These are phyloP conservation scores for Osmoderma eremita DNA, from an alignment of 2,888 invertebrate species.

Conservation along the genomic window DNA sequence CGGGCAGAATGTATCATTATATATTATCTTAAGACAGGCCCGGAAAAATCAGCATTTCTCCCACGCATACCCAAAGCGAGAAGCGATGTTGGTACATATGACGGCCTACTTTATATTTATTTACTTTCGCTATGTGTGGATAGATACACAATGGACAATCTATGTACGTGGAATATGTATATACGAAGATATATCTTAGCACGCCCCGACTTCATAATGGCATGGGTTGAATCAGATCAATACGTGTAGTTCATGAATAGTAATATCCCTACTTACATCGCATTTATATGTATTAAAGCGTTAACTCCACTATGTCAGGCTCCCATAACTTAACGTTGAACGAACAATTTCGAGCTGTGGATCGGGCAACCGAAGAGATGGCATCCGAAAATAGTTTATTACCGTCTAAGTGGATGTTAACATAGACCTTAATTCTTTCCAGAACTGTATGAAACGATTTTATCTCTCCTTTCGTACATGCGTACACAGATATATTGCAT, in stretches of 20 bases:
- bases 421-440: constrained; percentile 21
- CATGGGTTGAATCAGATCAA: constrained; percentile 40
- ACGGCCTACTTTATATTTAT: constrained; percentile 32
- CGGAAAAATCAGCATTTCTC: constrained; percentile 18
- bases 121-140: constrained; percentile 30
- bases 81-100: constrained; percentile 5
- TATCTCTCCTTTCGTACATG: constrained; percentile 14
- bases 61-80: constrained; percentile 8
- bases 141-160: constrained; percentile 39
- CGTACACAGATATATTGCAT: constrained; percentile 18
- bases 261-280: constrained; percentile 43
- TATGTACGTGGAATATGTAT: neutral
- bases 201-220: constrained; percentile 34
- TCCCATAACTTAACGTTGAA: constrained; percentile 16
- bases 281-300: constrained; percentile 39
- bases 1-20: neutral
- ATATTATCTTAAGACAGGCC: neutral
- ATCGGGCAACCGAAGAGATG: neutral
- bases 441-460: constrained; percentile 16
- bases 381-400: constrained; percentile 32
- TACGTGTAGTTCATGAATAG: constrained; percentile 42
- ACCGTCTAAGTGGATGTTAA: constrained; percentile 25
- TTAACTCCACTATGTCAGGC: constrained; percentile 22
- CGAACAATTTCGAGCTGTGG: constrained; percentile 12
- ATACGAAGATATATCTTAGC: constrained; percentile 17